phyloP scores from a whole-genome alignment of 2,113 vertebrate genomes.

The Delphinapterus leucas region DNA sequence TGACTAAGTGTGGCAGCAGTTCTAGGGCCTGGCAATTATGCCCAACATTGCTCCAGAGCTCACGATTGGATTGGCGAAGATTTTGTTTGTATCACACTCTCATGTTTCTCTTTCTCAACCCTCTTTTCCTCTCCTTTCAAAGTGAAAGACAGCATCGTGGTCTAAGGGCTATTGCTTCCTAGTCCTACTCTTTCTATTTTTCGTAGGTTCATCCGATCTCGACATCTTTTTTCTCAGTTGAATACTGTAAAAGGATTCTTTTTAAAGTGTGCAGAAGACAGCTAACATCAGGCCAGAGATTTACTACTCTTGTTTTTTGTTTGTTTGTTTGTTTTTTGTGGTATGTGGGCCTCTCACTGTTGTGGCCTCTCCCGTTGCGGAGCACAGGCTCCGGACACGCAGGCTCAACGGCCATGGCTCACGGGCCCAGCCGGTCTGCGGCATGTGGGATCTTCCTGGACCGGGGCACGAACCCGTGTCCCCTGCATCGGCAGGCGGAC shows the following conservation, averaged over 20 bases:
- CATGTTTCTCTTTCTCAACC: not conserved
- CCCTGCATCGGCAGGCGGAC: too few species aligned
- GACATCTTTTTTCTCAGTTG: not conserved
- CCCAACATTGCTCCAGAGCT: not conserved
- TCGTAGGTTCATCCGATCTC: constrained; percentile 7
- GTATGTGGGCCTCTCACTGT: too few species aligned
- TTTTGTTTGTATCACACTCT: not conserved
- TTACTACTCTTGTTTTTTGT: not conserved
- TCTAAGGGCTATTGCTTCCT: not conserved
- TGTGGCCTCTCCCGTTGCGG: too few species aligned
- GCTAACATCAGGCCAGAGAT: not conserved
- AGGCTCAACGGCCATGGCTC: too few species aligned
- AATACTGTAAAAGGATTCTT: not conserved
- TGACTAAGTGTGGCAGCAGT: not conserved
- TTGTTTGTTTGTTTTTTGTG: too few species aligned
- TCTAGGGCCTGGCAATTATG: not conserved
- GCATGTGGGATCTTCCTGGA: too few species aligned
- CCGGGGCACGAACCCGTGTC: too few species aligned
- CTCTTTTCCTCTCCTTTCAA: not conserved
- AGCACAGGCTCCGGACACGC: too few species aligned
- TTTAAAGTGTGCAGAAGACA: not conserved
- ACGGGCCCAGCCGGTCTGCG: too few species aligned
- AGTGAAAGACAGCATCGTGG: too few species aligned
- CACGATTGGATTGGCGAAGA: not conserved
- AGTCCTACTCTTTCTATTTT: not conserved